Evolutionary conservation across 2,888 invertebrate genomes (phyloP), one percentile per base, ranked within the genome.

Genomic region (Caradrina clavipalpis): DNA sequence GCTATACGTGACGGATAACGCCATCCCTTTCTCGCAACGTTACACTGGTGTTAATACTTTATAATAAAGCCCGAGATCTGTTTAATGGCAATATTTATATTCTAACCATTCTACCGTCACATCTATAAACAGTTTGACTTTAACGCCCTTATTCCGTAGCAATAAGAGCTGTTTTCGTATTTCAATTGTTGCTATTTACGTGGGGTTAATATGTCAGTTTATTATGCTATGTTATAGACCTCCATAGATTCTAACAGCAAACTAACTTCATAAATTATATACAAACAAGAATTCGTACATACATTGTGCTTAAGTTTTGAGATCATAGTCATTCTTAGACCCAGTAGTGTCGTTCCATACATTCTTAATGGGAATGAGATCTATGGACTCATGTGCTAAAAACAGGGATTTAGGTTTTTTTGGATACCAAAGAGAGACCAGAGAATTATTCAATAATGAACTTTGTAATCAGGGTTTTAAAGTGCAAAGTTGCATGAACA

Each of bases 341-440:
- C 80, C 77, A 76, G 62, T 21, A 59, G 39, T 65, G 70, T 61
- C 21, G 26, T 53, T 13, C 62, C 84, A 87, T 73, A 76, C 73
- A 81, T 84, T 76, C 62, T 72, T 81, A 76, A n/a, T 22, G 22
- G 42, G 42, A 74, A 54, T 78, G 56, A 66, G 66, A 78, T 74
- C 22, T 78, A 60, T 64, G 21, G 55, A 49, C 59, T 55, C 65
- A 22, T 65, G 49, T 55, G 54, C 72, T 11, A 47, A 59, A 13
- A 21, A 31, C n/a, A 17, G 8, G n/a, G 17, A 17, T 45, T 17
- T 45, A 17, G 39, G 39, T 1, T 13, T 13, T n/a, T 11, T 11
- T 39, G 39, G 13, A 39, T 11, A 1, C 15, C 45, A 45, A 15
- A 45, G 17, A 45, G 45, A 45, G 35, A 35, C 7, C 8, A 35